Percentiles rank a stretch among this genome's conserved stretches.
Evolutionary conservation across 2,888 invertebrate species (phyloP).

Genomic region (Helobdella robusta): DNA sequence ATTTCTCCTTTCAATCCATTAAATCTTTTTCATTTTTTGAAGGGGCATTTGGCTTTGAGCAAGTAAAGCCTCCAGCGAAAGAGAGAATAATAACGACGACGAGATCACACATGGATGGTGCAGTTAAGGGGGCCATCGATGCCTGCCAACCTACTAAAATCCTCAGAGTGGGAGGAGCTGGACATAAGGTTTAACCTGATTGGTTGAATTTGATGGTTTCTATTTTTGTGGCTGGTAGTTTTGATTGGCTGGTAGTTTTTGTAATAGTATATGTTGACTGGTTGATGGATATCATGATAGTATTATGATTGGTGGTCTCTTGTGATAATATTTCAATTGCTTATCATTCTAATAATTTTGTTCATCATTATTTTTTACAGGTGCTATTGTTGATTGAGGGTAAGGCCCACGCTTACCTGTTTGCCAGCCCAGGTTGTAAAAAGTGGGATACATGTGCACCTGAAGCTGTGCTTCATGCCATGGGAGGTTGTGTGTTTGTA

Average conservation of each 20-base stretch:
- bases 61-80: slow-evolving; percentile 51
- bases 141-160: slow-evolving; percentile 74
- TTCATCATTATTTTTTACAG: no score
- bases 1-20: no score
- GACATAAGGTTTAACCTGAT: slow-evolving; percentile 74
- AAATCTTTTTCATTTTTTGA: background rate
- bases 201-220: no score
- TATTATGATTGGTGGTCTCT: no score
- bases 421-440: slow-evolving; percentile 87
- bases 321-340: no score
- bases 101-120: slow-evolving; percentile 74
- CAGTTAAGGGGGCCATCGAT: slow-evolving; percentile 72
- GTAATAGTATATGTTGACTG: no score
- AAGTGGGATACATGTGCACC: slow-evolving; percentile 99
- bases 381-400: slow-evolving; percentile 83
- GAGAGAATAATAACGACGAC: slow-evolving; percentile 80
- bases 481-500: no score
- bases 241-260: no score
- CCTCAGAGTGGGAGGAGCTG: slow-evolving; percentile 81
- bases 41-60: slow-evolving; percentile 43
- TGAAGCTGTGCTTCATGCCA: slow-evolving; percentile 77
- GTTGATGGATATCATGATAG: no score
- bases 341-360: no score
- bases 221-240: no score
- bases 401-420: slow-evolving; percentile 87